Base-by-base conservation (phyloP, 2,113 vertebrate genomes). In the Myotis davidii region DNA sequence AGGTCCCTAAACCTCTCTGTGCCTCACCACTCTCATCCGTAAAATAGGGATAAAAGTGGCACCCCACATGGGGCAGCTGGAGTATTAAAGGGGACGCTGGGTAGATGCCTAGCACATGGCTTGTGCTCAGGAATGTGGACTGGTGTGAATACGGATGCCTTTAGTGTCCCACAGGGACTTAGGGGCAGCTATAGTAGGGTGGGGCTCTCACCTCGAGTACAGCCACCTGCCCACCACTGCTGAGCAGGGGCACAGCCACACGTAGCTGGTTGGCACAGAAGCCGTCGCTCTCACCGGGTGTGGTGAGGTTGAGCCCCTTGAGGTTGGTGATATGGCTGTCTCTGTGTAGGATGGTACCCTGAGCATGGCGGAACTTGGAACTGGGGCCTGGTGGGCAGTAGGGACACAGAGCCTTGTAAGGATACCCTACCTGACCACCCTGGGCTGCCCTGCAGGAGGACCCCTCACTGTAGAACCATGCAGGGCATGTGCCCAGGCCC, bases 311-410 rank as follows among this genome's bases (percentile, higher is more conserved):
- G 94, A 99, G 99, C 29, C 99, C 98, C 6, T 98, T 99, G 96
- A 99, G 98, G 98, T 99, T 99, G 98, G 99, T 99, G 98, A 99
- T 98, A 98, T 99, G 99, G 9, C 97, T 99, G 98, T 99, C 98
- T 13, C 99, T 98, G 98, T 99, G 99, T 96, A 99, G 98, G 79
- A 99, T 97, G 0, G 90, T 92, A 10, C 99, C 99, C 97, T 99
- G 99, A 20, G 99, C 37, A 21, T 99, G 99, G 89, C 99, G 99
- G 96, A 99, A 99, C 96, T 99, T 99, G 50, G 99, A 99, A 91
- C 98, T 99, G 67, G 98, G 98, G 74, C 99, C 99, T 99, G 64
- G 90, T 0, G 2, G 67, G 85, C 0, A 0, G 45, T 14, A 39
- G 70, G 23, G 50, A 93, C 64, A 94, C 0, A 21, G 10, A 85